Percentiles rank a stretch among this genome's conserved stretches.
These are phyloP conservation scores for Ochropleura leucogaster DNA, from an alignment of 2,888 invertebrate species.

Conservation along the genomic window DNA sequence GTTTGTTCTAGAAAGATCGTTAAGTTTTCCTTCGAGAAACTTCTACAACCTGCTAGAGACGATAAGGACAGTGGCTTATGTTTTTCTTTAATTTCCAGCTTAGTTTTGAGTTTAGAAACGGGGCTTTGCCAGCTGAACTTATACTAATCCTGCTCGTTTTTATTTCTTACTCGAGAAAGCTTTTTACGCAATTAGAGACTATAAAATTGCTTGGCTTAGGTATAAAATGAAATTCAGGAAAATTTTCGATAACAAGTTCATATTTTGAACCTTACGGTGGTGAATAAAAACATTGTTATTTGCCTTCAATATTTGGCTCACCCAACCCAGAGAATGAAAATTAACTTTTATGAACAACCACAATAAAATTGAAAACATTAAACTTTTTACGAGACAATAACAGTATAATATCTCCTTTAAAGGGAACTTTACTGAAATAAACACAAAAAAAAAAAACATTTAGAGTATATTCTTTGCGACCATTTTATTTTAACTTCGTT, in stretches of 20 bases:
- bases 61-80: slow-evolving; percentile 26
- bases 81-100: slow-evolving; percentile 36
- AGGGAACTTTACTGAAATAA: slow-evolving; percentile 3
- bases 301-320: background rate
- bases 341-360: slow-evolving; percentile 8
- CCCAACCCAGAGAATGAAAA: slow-evolving; percentile 11
- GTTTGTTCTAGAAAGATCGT: background rate
- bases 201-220: background rate
- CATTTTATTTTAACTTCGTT: slow-evolving; percentile 30
- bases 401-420: slow-evolving; percentile 24
- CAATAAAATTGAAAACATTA: slow-evolving; percentile 18
- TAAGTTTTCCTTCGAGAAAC: slow-evolving; percentile 15
- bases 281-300: background rate
- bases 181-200: slow-evolving; percentile 30
- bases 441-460: slow-evolving; percentile 9
- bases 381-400: slow-evolving; percentile 20
- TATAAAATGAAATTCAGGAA: slow-evolving; percentile 15
- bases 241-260: background rate
- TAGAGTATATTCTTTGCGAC: slow-evolving; percentile 1
- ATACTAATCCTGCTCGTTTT: slow-evolving; percentile 33
- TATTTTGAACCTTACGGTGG: background rate
- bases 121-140: slow-evolving; percentile 13
- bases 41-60: slow-evolving; percentile 13
- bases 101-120: slow-evolving; percentile 3
- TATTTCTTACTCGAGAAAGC: slow-evolving; percentile 25